Evolutionary conservation across 2,797 vertebrate species (phyloP).

Genomic region (Myripristis jacobus): DNA sequence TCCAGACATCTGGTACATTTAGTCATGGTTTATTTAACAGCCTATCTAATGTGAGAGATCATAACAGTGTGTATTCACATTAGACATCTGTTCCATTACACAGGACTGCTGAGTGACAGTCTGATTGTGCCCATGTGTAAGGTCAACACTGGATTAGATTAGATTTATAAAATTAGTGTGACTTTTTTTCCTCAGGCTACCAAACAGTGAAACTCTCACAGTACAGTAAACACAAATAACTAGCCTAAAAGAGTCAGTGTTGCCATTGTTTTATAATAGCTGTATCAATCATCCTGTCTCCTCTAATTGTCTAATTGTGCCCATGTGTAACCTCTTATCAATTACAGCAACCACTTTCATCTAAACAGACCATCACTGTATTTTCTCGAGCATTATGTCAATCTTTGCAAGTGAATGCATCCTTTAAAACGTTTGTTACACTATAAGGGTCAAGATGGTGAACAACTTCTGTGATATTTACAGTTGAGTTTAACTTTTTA

Average conservation of each 20-base stretch:
- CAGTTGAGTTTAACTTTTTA: not conserved
- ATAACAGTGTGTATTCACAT: constrained; percentile 26
- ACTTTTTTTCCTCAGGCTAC: constrained; percentile 29
- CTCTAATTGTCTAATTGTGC: constrained; percentile 30
- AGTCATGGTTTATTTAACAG: constrained; percentile 39
- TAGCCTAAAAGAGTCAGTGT: constrained; percentile 34
- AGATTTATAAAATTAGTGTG: constrained; percentile 40
- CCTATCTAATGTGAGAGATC: constrained; percentile 51
- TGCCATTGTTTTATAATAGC: constrained; percentile 45
- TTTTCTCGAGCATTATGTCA: not conserved
- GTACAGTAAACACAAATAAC: constrained; percentile 4
- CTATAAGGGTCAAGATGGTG: not conserved
- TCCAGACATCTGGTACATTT: constrained; percentile 45
- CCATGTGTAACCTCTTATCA: constrained; percentile 46
- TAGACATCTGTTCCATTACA: constrained; percentile 56
- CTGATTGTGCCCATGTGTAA: constrained; percentile 45
- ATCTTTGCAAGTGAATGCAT: constrained; percentile 14
- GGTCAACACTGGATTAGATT: constrained; percentile 22
- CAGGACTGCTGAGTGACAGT: constrained; percentile 47
- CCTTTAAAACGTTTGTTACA: constrained; percentile 1
- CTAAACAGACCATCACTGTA: constrained; percentile 23
- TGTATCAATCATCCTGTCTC: constrained; percentile 18
- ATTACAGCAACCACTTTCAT: constrained; percentile 25
- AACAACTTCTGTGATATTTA: not conserved
- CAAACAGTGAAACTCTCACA: constrained; percentile 21